These are phyloP conservation scores for Macheiramphus alcinus DNA, from an alignment of 2,113 vertebrate species.

Conservation along the genomic window DNA sequence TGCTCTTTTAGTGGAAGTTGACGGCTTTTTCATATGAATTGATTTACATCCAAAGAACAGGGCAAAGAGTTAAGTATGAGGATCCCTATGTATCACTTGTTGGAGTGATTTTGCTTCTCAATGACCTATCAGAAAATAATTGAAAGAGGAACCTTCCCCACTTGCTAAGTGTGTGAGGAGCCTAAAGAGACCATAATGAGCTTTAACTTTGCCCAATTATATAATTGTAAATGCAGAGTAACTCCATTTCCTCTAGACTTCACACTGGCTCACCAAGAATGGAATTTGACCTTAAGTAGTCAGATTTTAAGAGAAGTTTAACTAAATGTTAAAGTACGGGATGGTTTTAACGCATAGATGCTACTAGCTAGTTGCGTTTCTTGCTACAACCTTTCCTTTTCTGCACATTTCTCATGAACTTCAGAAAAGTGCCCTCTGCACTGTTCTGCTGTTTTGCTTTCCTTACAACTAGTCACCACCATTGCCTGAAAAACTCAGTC, in stretches of 20 bases:
- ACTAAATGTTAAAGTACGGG: not conserved
- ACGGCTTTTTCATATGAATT: not conserved
- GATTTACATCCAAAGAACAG: not conserved
- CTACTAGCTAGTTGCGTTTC: not conserved
- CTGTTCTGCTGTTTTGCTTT: not conserved
- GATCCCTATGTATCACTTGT: rapidly evolving
- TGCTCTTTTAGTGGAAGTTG: not conserved
- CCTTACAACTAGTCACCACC: not conserved
- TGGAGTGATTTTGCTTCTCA: not conserved
- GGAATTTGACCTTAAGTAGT: not conserved
- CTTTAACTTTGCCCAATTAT: not conserved
- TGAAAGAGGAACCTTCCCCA: not conserved
- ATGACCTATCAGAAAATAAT: not conserved
- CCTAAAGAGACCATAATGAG: not conserved
- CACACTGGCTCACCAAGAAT: not conserved
- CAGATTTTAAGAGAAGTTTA: not conserved
- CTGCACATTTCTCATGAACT: not conserved
- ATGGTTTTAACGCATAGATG: not conserved
- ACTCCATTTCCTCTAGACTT: not conserved
- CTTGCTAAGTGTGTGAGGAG: not conserved
- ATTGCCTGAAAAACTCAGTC: not conserved
- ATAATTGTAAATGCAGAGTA: not conserved
- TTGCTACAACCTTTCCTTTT: not conserved
- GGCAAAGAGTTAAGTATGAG: not conserved
- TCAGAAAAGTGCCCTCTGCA: not conserved